A percentile compares a stretch with the other conserved stretches of the same genome.
Conservation (phyloP, 2,797 vertebrate species). For the Tragopan temminckii region DNA sequence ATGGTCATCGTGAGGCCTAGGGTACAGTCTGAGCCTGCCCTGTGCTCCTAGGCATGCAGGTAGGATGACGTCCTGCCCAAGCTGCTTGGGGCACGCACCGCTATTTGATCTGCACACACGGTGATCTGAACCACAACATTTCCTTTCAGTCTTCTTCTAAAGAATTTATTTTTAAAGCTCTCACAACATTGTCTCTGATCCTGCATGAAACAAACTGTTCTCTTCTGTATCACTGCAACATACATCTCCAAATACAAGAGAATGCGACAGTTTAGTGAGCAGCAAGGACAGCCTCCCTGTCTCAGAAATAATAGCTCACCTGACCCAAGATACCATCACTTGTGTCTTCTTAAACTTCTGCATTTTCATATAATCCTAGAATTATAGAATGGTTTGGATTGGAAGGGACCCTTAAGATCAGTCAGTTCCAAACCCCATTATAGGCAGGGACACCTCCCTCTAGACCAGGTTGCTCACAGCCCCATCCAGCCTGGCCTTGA, state of each 20-base stretch:
- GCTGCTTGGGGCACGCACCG: background rate
- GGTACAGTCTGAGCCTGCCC: background rate
- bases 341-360: background rate
- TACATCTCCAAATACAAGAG: fast-evolving
- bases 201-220: background rate
- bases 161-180: background rate
- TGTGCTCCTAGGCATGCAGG: background rate
- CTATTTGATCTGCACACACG: background rate
- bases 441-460: no score
- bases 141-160: background rate
- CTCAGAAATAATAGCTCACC: background rate
- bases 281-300: background rate
- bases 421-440: no score
- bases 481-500: no score
- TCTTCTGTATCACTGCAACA: background rate
- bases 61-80: background rate
- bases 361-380: no score
- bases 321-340: background rate
- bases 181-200: background rate
- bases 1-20: fast-evolving
- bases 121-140: background rate
- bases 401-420: no score
- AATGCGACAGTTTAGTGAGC: background rate
- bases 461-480: no score
- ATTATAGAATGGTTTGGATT: no score